Base-by-base conservation (phyloP, 1,140 invertebrate genomes). In the Solenopsis fugax region DNA sequence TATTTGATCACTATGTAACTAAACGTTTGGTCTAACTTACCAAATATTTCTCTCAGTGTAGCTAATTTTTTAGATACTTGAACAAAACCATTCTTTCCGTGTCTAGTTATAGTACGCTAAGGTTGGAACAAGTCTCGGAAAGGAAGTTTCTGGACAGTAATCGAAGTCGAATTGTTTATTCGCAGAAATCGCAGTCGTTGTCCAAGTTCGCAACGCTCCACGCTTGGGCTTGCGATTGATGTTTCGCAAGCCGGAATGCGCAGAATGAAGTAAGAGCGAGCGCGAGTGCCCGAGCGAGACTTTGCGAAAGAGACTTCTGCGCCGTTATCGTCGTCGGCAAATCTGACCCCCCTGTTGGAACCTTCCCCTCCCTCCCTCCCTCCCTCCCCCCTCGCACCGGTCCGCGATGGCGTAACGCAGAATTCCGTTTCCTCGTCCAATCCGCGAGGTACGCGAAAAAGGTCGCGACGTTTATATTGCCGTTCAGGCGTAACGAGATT, bases 241-340 rank as follows among this genome's bases (percentile, higher is more conserved):
- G 76, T 93, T 89, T 92, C 87, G 92, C 80, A 93, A 93, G 37
- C 48, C 67, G 92, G 88, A 93, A 93, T 92, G 92, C 89, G 88
- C 85, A 89, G 89, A 92, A 92, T 91, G 91, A 87, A 86, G 80
- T 81, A 93, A 93, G 90, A 89, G 86, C 54, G 45, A 56, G 88
- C 88, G 77, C 71, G 76, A 91, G 77, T 85, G 88, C 82, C 87
- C 78, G 87, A 82, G 72, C 85, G 62, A 77, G 60, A 72, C 48
- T 86, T 90, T 91, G 65, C 89, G 89, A 91, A 90, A 91, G 64
- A 89, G 77, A 80, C 85, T 88, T 91, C 88, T 88, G 84, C 89
- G 88, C 76, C 69, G 85, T 90, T 89, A 90, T 89, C 81, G 69
- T 87, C 80, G 71, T 81, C 85, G 72, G 48, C 50, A 80, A 82